Conservation (phyloP, 2,888 invertebrate genomes). For the Adelognathus sp. region DNA sequence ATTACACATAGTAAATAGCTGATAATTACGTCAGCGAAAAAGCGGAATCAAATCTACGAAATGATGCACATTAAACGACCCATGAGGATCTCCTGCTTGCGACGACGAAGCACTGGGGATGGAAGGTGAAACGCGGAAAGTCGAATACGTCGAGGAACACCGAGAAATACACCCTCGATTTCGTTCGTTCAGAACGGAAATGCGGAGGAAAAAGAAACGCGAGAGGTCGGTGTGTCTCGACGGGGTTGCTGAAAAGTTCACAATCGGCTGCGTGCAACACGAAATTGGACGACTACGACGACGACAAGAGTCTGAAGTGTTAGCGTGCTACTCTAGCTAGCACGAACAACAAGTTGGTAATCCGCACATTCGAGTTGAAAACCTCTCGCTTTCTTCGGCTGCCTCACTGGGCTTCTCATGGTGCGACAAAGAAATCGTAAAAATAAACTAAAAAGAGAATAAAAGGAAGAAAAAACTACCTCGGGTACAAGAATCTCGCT, state of each 20-base stretch:
- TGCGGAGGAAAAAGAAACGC: slow-evolving; percentile 55
- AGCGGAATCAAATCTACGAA: slow-evolving; percentile 16
- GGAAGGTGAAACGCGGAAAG: slow-evolving; percentile 45
- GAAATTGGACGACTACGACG: slow-evolving; percentile 52
- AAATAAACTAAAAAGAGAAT: background rate
- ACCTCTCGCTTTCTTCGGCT: slow-evolving; percentile 44
- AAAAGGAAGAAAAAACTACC: slow-evolving; percentile 30
- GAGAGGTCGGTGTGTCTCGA: slow-evolving; percentile 9
- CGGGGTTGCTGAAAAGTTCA: slow-evolving; percentile 50
- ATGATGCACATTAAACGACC: background rate
- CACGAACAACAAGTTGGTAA: slow-evolving; percentile 67
- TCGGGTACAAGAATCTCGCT: slow-evolving; percentile 47
- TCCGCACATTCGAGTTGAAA: slow-evolving; percentile 60
- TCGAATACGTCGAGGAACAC: slow-evolving; percentile 48
- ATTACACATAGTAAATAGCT: too few relatives aligned
- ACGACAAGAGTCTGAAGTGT: slow-evolving; percentile 57
- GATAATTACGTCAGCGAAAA: slow-evolving; percentile 39
- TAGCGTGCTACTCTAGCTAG: slow-evolving; percentile 56
- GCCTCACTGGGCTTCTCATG: slow-evolving; percentile 31
- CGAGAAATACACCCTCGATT: slow-evolving; percentile 34
- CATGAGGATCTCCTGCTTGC: background rate
- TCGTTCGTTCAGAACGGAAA: slow-evolving; percentile 32
- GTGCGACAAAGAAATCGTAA: slow-evolving; percentile 32
- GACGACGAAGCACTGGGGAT: slow-evolving; percentile 13
- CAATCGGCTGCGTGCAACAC: slow-evolving; percentile 58